Conservation (phyloP, 2,888 invertebrate genomes). For the Drosophila fulvimacula region DNA sequence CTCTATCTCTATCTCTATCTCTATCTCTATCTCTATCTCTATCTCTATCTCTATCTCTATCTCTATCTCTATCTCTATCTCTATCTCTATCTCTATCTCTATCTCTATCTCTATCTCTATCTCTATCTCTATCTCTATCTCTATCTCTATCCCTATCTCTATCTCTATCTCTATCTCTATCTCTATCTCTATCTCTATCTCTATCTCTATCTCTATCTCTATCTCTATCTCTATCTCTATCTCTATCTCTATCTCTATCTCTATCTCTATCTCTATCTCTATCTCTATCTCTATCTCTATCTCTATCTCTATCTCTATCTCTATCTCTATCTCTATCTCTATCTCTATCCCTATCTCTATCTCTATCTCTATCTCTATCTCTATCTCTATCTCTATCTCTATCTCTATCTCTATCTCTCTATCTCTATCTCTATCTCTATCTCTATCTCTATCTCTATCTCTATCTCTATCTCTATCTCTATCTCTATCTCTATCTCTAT, state of each 20-base stretch:
- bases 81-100: neutral
- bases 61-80: neutral
- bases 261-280: slow-evolving; percentile 1
- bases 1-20: too few species aligned
- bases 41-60: neutral
- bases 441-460: slow-evolving; percentile 23
- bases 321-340: slow-evolving; percentile 4
- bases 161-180: neutral
- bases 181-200: neutral
- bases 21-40: too few species aligned
- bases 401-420: slow-evolving; percentile 7
- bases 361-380: slow-evolving; percentile 3
- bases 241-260: slow-evolving; percentile 3
- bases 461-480: slow-evolving; percentile 12
- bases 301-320: slow-evolving; percentile 4
- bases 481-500: slow-evolving; percentile 5
- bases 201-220: slow-evolving; percentile 3
- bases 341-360: slow-evolving; percentile 3
- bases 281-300: slow-evolving; percentile 6
- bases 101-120: neutral
- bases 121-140: neutral
- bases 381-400: slow-evolving; percentile 1
- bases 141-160: neutral
- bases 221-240: slow-evolving; percentile 3
- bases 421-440: slow-evolving; percentile 8